Evolutionary conservation across 1,140 invertebrate genomes (phyloP).

Genomic region (Aphaenogaster ashmeadi): DNA sequence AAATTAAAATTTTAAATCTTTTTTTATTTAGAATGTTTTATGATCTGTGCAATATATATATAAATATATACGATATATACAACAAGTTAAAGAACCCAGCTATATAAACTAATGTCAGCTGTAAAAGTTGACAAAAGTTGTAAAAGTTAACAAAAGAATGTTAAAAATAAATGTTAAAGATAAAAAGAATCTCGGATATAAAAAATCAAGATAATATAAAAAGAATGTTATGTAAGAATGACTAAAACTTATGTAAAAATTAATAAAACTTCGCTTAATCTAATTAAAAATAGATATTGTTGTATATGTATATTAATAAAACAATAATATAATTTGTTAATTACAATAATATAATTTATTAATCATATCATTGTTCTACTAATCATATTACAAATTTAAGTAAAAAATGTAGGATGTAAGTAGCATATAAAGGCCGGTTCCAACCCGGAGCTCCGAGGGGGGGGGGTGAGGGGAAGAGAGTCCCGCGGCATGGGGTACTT

Average conservation of each 20-base stretch:
- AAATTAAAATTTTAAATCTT: not conserved
- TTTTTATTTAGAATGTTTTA: not conserved
- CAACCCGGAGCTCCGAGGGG: too few species aligned
- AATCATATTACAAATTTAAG: not conserved
- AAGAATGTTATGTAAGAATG: not conserved
- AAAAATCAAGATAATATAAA: too few species aligned
- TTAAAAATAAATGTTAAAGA: too few species aligned
- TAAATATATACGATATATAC: not conserved
- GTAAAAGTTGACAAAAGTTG: not conserved
- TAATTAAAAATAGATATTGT: not conserved
- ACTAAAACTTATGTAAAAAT: not conserved
- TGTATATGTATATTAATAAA: slow-evolving; percentile 2
- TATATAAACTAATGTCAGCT: not conserved
- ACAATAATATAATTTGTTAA: not conserved
- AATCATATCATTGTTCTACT: not conserved
- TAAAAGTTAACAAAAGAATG: not conserved
- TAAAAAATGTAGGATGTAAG: not conserved
- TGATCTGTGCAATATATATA: not conserved
- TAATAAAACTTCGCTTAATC: not conserved
- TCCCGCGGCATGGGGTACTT: too few species aligned
- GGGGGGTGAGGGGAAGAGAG: too few species aligned
- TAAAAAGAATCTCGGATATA: too few species aligned
- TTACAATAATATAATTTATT: not conserved
- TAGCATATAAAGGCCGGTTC: too few species aligned
- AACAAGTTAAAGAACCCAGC: not conserved